Conservation (phyloP, 2,113 vertebrate species). For the Zosterops lateralis region DNA sequence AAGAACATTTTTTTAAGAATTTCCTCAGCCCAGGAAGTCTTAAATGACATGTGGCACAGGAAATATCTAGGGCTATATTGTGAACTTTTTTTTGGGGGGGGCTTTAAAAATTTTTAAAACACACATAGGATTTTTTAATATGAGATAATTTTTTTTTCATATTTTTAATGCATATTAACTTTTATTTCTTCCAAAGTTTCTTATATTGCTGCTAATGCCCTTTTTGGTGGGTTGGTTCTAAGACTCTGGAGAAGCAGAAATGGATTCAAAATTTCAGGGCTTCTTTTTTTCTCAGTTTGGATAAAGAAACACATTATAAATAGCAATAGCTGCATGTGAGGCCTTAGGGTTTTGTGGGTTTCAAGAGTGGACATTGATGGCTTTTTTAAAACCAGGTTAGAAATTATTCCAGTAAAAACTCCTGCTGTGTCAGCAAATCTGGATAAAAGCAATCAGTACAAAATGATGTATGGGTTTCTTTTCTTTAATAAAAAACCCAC, state of each 20-base stretch:
- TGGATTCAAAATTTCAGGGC: not conserved
- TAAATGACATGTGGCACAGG: not conserved
- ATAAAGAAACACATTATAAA: not conserved
- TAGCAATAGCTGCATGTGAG: not conserved
- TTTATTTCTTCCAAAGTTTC: not conserved
- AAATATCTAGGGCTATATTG: not conserved
- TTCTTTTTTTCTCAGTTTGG: not conserved
- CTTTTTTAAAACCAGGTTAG: not conserved
- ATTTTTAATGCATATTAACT: not conserved
- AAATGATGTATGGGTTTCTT: not conserved
- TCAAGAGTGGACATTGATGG: not conserved
- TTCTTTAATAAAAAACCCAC: not conserved
- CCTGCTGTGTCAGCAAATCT: not conserved
- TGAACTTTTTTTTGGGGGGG: not conserved
- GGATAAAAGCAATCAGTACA: constrained; percentile 12
- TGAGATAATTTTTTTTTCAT: not conserved
- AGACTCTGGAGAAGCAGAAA: not conserved
- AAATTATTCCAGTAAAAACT: constrained; percentile 5
- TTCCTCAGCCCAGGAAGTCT: not conserved
- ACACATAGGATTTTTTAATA: not conserved
- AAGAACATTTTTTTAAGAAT: not conserved
- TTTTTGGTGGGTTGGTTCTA: not conserved
- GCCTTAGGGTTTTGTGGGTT: not conserved
- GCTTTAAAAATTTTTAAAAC: not conserved
- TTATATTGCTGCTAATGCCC: not conserved